Base-by-base conservation (phyloP, 2,888 invertebrate species). In the Teinopalpus imperialis region DNA sequence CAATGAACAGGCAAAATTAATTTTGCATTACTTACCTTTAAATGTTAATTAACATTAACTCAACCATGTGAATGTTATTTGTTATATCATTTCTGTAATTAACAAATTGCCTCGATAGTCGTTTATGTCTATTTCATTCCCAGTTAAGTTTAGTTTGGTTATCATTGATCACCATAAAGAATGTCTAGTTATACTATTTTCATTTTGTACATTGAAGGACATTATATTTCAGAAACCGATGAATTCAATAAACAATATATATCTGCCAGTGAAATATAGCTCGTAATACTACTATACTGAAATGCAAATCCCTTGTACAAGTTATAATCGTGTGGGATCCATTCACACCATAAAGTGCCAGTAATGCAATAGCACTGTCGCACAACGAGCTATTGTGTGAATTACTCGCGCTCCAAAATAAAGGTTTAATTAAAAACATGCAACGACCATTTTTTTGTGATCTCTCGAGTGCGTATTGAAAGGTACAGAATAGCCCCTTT, bases 381-480 rank as follows among this genome's bases (percentile, higher is more conserved):
- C 64, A 74, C 69, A 74, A 73, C 71, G 61, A 63, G 55, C 70
- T 59, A 72, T 73, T 74, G 73, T 75, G 66, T 48, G 59, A 57
- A 56, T 63, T 59, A 61, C 34, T 40, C 63, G 62, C 65, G 66
- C 60, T 66, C 60, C 63, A 64, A 69, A 71, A 66, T 73, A 67
- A 70, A 65, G 65, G 64, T 65, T 65, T 71, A 71, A 73, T 74
- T 73, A 69, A 74, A 70, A 71, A 64, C 63, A 63, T 63, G 37
- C 37, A 43, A 37, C 41, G 18, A 30, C 37, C 37, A 21, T 26
- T 49, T 51, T 43, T 46, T 40, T 34, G 37, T 36, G 37, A 41
- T 21, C 29, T 34, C 27, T 36, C 34, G 31, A 7, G 20, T 27
- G 23, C 7, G 16, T 49, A 51, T 48, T 52, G 47, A 51, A 48